Percentiles rank a stretch among this genome's conserved stretches.
These are phyloP conservation scores for Paracentrotus lividus DNA, from an alignment of 53 echinoderm and acorn worm species.

Conservation along the genomic window DNA sequence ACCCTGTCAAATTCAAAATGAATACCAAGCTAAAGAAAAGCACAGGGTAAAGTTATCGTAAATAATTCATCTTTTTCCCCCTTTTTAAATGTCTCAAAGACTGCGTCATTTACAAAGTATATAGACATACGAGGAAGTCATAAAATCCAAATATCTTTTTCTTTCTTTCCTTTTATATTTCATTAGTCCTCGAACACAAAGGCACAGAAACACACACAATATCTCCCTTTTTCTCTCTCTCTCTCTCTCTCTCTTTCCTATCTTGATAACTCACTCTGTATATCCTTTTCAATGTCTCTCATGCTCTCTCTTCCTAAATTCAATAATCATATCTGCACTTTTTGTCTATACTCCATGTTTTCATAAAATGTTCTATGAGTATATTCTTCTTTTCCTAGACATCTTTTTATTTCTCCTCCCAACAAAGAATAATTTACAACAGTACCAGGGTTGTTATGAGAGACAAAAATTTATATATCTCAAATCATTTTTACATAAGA, in stretches of 20 bases:
- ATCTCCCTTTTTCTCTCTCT: not conserved
- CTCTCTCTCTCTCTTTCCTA: not conserved
- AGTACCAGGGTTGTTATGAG: not conserved
- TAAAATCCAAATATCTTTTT: not conserved
- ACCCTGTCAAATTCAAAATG: too few relatives aligned
- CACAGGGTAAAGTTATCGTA: too few relatives aligned
- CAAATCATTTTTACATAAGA: conserved; percentile 42
- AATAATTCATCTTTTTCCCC: too few relatives aligned
- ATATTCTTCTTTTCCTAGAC: conserved; percentile 17
- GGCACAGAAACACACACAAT: too few relatives aligned
- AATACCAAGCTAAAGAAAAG: too few relatives aligned
- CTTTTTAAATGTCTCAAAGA: too few relatives aligned
- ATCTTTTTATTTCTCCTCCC: not conserved
- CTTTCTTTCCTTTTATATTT: not conserved
- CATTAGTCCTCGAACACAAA: too few relatives aligned
- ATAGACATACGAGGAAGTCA: too few relatives aligned
- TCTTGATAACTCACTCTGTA: not conserved
- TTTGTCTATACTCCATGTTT: not conserved
- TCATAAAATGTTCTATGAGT: too few relatives aligned
- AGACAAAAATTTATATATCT: conserved; percentile 46
- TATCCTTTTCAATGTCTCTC: not conserved
- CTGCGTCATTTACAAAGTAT: too few relatives aligned
- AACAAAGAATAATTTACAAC: not conserved
- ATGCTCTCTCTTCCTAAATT: not conserved
- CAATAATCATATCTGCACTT: not conserved